Base-by-base conservation (phyloP, 1,140 invertebrate genomes). In the Pseudomyrmex flavicornis region DNA sequence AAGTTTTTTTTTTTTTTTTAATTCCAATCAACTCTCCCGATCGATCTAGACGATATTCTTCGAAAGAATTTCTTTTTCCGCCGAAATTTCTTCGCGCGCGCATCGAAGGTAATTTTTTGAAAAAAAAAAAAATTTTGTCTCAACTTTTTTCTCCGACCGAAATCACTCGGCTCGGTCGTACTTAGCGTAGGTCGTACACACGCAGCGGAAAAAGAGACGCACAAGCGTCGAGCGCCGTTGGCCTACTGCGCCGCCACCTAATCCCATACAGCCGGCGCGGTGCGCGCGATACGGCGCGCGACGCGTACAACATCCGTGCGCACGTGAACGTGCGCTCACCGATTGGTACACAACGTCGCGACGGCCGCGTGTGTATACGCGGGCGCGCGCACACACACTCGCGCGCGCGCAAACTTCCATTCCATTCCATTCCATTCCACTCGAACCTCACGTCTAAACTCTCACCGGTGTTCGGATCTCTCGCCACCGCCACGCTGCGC, bases 241-340 rank as follows among this genome's bases (percentile, higher is more conserved):
- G 93, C 93, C 93, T 94, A 94, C 93, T 94, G 93, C 87, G 90
- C 83, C 80, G 86, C 84, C 88, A 90, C 88, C 90, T 91, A 92
- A 91, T 91, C 90, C 87, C 90, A 90, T 84, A 74, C 80, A 54
- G 58, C 68, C 85, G 75, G 84, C 77, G 59, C 85, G 79, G 84
- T 80, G 62, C 65, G 26, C 65, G 75, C 83, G 85, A 85, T 88
- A 88, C 86, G 85, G 88, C 88, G 87, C 90, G 62, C 90, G 62
- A 68, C 79, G 84, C 74, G 56, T 73, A 74, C 70, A 72, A 52
- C 35, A 22, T 62, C 44, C 70, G 48, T 20, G 54, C n/a, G 65
- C 48, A 75, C 80, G 65, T 85, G 83, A 48, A 85, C 85, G 35
- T 35, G 35, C 35, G 35, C 35, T 35, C 35, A 35, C 35, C 35